Evolutionary conservation across 1,140 invertebrate genomes (phyloP).

Genomic region (Epicauta chinensis): DNA sequence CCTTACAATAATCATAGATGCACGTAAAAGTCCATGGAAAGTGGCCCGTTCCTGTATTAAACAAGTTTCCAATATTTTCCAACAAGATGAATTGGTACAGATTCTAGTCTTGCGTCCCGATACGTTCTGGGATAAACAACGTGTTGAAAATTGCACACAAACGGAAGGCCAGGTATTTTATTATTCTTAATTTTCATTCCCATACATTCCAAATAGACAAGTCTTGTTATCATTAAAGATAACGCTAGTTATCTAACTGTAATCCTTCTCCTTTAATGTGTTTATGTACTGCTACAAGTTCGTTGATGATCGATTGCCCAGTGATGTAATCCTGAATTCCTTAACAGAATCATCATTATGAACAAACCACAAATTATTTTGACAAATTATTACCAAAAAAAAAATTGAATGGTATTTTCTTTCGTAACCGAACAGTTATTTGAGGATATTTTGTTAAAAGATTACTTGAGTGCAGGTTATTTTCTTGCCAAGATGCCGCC

Average conservation of each 20-base stretch:
- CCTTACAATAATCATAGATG: conserved; percentile 59
- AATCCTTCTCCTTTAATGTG: not conserved
- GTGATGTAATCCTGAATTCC: no score
- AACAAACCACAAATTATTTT: not conserved
- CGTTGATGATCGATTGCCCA: not conserved
- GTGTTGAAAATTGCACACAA: conserved; percentile 63
- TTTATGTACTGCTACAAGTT: not conserved
- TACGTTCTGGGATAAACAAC: conserved; percentile 66
- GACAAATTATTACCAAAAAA: not conserved
- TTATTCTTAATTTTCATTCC: not conserved
- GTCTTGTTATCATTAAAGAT: not conserved
- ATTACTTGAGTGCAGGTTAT: conserved; percentile 48
- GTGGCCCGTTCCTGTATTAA: conserved; percentile 55
- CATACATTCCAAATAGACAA: not conserved
- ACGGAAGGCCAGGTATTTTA: conserved; percentile 57
- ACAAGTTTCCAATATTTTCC: conserved; percentile 48
- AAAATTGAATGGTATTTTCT: no score
- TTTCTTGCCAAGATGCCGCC: conserved; percentile 57
- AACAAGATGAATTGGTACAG: conserved; percentile 46
- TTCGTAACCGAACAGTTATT: no score
- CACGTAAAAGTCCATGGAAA: conserved; percentile 56
- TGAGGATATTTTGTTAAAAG: not conserved
- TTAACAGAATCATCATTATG: no score
- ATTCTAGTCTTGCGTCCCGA: conserved; percentile 61
- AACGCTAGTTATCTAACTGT: not conserved